phyloP scores from a whole-genome alignment of 2,888 invertebrate species.

The Calameuta filiformis region DNA sequence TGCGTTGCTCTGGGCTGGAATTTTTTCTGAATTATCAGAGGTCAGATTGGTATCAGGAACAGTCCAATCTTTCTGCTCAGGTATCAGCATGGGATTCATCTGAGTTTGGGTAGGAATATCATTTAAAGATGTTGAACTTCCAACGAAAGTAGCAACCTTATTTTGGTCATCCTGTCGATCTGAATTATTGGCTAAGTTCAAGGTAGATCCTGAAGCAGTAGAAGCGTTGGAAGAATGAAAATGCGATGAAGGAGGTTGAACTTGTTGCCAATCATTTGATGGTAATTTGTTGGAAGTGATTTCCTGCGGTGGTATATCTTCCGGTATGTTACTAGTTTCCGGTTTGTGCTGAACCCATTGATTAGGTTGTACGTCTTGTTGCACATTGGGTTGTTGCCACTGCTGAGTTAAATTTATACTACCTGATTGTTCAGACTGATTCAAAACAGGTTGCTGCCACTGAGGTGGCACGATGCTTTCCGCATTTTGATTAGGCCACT shows the following conservation, averaged over 20 bases:
- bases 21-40: constrained; percentile 34
- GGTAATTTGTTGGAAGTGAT: constrained; percentile 17
- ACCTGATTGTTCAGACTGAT: constrained; percentile 36
- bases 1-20: constrained; percentile 31
- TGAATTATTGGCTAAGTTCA: constrained; percentile 35
- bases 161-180: constrained; percentile 47
- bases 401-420: constrained; percentile 20
- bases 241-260: constrained; percentile 35
- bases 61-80: constrained; percentile 19
- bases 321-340: constrained; percentile 29
- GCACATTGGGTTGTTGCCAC: constrained; percentile 30
- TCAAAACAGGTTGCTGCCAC: constrained; percentile 28
- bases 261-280: constrained; percentile 42
- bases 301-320: constrained; percentile 21
- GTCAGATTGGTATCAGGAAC: constrained; percentile 21
- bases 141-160: constrained; percentile 36
- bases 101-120: constrained; percentile 36
- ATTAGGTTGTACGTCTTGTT: constrained; percentile 24
- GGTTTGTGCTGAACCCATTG: constrained; percentile 36
- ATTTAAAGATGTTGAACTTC: constrained; percentile 40
- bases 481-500: constrained; percentile 46
- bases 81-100: not conserved
- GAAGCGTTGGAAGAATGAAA: constrained; percentile 39
- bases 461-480: constrained; percentile 33
- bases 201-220: constrained; percentile 40